These are phyloP conservation scores for Chloroclystis v-ata DNA, from an alignment of 2,888 invertebrate species.

Conservation along the genomic window DNA sequence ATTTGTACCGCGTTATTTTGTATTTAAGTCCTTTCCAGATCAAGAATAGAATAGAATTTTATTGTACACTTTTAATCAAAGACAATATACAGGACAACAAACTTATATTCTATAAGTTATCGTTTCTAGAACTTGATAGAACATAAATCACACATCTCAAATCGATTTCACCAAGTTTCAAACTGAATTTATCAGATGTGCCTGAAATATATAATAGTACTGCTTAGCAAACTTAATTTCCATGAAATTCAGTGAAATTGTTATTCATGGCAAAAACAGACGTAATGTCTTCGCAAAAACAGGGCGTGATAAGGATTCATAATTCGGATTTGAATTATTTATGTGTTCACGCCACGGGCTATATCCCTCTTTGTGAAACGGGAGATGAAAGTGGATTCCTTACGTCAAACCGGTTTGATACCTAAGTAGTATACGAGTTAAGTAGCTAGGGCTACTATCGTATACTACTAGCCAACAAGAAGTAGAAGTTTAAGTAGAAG, in stretches of 20 bases:
- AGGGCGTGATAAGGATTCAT: slow-evolving; percentile 14
- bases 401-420: background rate
- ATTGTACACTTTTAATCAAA: too few species aligned
- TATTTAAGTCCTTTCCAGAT: too few species aligned
- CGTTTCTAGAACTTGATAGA: too few species aligned
- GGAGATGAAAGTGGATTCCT: background rate
- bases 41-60: too few species aligned
- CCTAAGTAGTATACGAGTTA: too few species aligned
- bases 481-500: too few species aligned
- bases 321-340: slow-evolving; percentile 24
- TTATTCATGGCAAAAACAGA: slow-evolving; percentile 10
- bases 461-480: too few species aligned
- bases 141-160: background rate
- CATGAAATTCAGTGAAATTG: slow-evolving; percentile 1
- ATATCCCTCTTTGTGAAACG: background rate
- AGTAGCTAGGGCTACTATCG: too few species aligned
- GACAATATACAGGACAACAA: too few species aligned
- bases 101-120: too few species aligned
- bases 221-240: slow-evolving; percentile 1
- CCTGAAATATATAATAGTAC: background rate
- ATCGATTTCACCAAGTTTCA: background rate
- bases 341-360: slow-evolving; percentile 12
- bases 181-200: background rate
- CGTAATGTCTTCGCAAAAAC: slow-evolving; percentile 12
- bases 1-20: too few species aligned